These are phyloP conservation scores for Hypsopygia costalis DNA, from an alignment of 2,888 invertebrate genomes.

Conservation along the genomic window DNA sequence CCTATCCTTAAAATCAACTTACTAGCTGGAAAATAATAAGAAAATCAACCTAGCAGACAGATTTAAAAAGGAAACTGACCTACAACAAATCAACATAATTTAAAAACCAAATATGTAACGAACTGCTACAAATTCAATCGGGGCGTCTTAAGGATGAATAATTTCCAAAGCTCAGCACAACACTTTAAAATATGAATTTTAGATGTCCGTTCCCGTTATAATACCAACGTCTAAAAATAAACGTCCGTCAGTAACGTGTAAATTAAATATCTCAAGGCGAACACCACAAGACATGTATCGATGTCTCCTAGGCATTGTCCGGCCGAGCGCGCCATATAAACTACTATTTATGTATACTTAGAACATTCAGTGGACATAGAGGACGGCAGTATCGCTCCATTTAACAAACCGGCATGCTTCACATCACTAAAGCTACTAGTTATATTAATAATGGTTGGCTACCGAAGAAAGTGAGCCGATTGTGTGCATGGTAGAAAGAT, in stretches of 20 bases:
- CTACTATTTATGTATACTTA: slow-evolving; percentile 41
- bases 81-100: too few species aligned
- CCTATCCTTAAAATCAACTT: too few species aligned
- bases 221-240: not conserved
- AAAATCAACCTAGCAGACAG: too few species aligned
- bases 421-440: slow-evolving; percentile 23
- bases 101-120: too few species aligned
- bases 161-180: too few species aligned
- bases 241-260: not conserved
- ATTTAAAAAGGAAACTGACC: too few species aligned
- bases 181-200: too few species aligned
- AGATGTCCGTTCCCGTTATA: not conserved
- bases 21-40: too few species aligned
- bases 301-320: slow-evolving; percentile 13
- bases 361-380: slow-evolving; percentile 62
- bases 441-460: slow-evolving; percentile 11
- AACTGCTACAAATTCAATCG: too few species aligned
- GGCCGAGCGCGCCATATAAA: slow-evolving; percentile 22
- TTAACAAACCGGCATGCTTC: slow-evolving; percentile 60
- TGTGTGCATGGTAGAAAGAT: too few species aligned
- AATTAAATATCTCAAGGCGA: slow-evolving; percentile 4
- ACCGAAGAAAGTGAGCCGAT: slow-evolving; percentile 16
- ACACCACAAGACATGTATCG: slow-evolving; percentile 4
- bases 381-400: slow-evolving; percentile 61
- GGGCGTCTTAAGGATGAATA: too few species aligned